These are phyloP conservation scores for Notocelia uddmanniana DNA, from an alignment of 2,888 invertebrate species.

Conservation along the genomic window DNA sequence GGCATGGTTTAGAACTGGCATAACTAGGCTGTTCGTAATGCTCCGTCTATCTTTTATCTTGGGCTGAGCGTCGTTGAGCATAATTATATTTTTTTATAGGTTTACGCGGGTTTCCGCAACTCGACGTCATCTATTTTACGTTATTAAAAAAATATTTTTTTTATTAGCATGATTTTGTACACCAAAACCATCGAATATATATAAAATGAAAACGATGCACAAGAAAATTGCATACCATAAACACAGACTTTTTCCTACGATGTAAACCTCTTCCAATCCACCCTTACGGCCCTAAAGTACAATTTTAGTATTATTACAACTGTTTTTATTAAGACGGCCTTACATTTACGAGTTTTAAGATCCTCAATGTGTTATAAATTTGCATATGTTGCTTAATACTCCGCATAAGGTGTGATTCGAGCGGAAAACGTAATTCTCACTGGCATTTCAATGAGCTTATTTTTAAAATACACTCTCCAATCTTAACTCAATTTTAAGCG, in stretches of 20 bases:
- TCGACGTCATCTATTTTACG: too few relatives aligned
- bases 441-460: conserved; percentile 49
- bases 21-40: too few relatives aligned
- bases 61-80: too few relatives aligned
- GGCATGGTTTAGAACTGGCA: too few relatives aligned
- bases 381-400: conserved; percentile 58
- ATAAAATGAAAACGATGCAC: neutral
- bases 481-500: conserved; percentile 45
- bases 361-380: conserved; percentile 48
- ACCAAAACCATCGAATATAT: neutral
- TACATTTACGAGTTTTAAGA: conserved; percentile 37
- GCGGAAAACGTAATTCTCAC: conserved; percentile 60
- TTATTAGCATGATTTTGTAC: too few relatives aligned
- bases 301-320: conserved; percentile 45
- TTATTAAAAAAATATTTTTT: too few relatives aligned
- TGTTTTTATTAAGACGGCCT: conserved; percentile 40
- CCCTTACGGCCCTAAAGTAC: conserved; percentile 21
- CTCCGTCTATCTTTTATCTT: too few relatives aligned
- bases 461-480: conserved; percentile 47
- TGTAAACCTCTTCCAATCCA: conserved; percentile 15
- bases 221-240: conserved; percentile 11
- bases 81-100: too few relatives aligned
- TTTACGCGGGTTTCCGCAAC: too few relatives aligned
- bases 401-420: conserved; percentile 55
- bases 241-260: conserved; percentile 19